Conservation (phyloP, 1,140 invertebrate species). For the Zaprionus ghesquierei region DNA sequence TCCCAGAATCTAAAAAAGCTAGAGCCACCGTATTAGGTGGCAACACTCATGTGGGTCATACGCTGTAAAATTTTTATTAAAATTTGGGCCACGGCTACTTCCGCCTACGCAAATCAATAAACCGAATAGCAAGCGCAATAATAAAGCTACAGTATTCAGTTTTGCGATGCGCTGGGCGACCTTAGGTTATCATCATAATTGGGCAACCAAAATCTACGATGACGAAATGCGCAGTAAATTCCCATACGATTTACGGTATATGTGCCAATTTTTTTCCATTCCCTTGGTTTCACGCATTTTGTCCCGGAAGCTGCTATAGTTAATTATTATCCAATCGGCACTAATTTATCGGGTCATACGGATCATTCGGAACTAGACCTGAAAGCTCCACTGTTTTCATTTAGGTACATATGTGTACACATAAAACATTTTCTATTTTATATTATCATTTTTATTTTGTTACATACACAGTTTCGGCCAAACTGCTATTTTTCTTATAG, state of each 20-base stretch:
- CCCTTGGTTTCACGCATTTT: conserved; percentile 87
- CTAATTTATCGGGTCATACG: conserved; percentile 93
- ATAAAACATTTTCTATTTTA: not conserved
- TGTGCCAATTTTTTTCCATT: conserved; percentile 87
- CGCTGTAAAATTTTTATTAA: too few relatives aligned
- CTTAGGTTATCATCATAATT: conserved; percentile 97
- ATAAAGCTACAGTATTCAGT: too few relatives aligned
- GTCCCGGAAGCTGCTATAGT: conserved; percentile 95
- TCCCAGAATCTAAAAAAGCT: too few relatives aligned
- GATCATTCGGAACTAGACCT: conserved; percentile 95
- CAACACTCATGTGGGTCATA: too few relatives aligned
- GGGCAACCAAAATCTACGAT: conserved; percentile 94
- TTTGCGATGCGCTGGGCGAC: conserved; percentile 95
- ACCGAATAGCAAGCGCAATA: too few relatives aligned
- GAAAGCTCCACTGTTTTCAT: conserved; percentile 93
- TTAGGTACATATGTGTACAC: conserved; percentile 84
- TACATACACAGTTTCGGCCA: conserved; percentile 89
- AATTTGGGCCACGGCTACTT: too few relatives aligned
- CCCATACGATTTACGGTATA: conserved; percentile 87
- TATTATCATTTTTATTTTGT: not conserved
- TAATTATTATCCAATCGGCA: conserved; percentile 96
- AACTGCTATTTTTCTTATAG: conserved; percentile 92
- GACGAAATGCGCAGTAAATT: conserved; percentile 87
- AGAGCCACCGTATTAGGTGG: too few relatives aligned
- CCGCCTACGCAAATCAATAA: too few relatives aligned